Evolutionary conservation across 2,113 vertebrate genomes (phyloP), one percentile per base, ranked within the genome.

Genomic region (Lasiurus borealis): DNA sequence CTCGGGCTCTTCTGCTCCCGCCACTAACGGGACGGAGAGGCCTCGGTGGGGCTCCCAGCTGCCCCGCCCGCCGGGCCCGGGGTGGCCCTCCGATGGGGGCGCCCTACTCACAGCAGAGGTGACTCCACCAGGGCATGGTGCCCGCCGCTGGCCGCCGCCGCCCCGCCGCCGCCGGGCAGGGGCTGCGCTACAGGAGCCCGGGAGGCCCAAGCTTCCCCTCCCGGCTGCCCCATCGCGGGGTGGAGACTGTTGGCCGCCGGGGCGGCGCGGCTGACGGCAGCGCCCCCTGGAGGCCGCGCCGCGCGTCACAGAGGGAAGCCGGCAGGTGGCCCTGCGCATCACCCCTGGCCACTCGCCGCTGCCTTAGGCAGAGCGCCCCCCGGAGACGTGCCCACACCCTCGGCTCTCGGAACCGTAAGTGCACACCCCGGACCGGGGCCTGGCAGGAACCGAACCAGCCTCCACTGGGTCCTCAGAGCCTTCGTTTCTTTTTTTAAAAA

Each of bases 61-160:
- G 3, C 6, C 6, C n/a, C 2, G 29, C 18, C 62, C 4, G 4
- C 6, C 40, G 4, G 14, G 52, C 16, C 1, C 1, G 0, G 29
- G 0, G 29, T 15, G 13, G 34, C 14, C 52, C 2, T 29, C 66
- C 23, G 21, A 1, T 23, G 36, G 25, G 75, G 48, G 29, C 59
- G 9, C 16, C 6, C 75, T 57, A 96, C 97, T 96, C 95, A 97
- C 96, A 14, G 77, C 97, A 97, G 34, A 96, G 34, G 59, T 59
- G 46, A 69, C 59, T 90, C 95, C 96, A 96, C 94, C 95, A 88
- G 83, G 90, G 90, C 97, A 96, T 95, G 84, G 75, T 40, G 66
- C 4, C 54, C 18, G 73, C 46, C 27, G 40, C 19, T 3, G 13
- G 13, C 8, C 21, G 1, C 40, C 40, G 40, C 54, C 29, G 40